A percentile compares a stretch with the other conserved stretches of the same genome.
These are phyloP conservation scores for Dunckerocampus dactyliophorus DNA, from an alignment of 2,113 vertebrate genomes.

Conservation along the genomic window DNA sequence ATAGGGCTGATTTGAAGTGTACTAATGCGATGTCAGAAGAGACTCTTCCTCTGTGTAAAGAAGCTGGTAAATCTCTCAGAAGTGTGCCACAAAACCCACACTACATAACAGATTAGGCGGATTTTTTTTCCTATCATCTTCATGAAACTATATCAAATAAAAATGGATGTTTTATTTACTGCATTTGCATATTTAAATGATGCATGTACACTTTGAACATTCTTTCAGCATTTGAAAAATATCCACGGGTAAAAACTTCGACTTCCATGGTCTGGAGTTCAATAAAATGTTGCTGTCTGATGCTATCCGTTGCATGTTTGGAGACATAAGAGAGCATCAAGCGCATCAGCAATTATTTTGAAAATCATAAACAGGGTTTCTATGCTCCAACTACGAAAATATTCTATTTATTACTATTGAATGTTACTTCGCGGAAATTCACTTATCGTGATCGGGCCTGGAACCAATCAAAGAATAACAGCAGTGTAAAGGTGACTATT, in stretches of 20 bases:
- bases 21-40: not conserved
- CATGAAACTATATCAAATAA: not conserved
- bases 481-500: too few relatives aligned
- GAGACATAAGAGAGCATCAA: too few relatives aligned
- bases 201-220: not conserved
- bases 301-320: too few relatives aligned
- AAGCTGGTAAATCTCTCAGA: not conserved
- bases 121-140: not conserved
- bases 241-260: not conserved
- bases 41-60: too few relatives aligned
- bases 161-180: not conserved
- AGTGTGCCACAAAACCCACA: not conserved
- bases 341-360: too few relatives aligned
- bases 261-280: not conserved
- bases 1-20: not conserved
- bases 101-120: not conserved
- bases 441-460: too few relatives aligned
- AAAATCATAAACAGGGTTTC: too few relatives aligned
- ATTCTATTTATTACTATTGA: too few relatives aligned
- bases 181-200: not conserved
- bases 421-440: too few relatives aligned
- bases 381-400: too few relatives aligned
- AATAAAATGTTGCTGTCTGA: not conserved
- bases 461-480: too few relatives aligned
- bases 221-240: not conserved